Evolutionary conservation across 2,888 invertebrate species (phyloP), one percentile per base, ranked within the genome.

Genomic region (Panorpa germanica): DNA sequence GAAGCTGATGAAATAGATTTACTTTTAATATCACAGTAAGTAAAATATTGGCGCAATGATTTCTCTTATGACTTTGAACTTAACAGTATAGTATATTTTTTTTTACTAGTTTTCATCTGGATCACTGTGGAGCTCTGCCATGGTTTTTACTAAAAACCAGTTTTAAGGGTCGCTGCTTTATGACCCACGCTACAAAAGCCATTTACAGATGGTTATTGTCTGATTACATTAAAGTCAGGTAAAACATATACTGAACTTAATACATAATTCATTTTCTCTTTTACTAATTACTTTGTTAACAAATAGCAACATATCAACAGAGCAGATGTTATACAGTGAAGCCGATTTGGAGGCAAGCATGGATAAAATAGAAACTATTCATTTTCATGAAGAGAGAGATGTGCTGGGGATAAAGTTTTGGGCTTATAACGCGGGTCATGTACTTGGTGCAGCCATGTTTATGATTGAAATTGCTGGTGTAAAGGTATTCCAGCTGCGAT

Each of bases 381-480:
- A 95, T 58, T 96, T 95, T 45, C 95, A 93, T 36, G 93, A 93
- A 50, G 96, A 98, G 52, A 90, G 90, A 43, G 96, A 96, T 45
- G 83, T 98, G 2, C 76, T 86, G 44, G 98, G 95, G 0, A 75
- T 98, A 1, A 73, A 86, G 44, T 98, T 99, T 58, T 96, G 96
- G 85, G 93, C 95, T 0, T 99, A 98, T 53, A 90, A 91, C 50
- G 98, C 98, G 0, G 98, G 98, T 0, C 98, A 98, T 54, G 98
- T 98, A 3, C 61, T 99, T 1, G 98, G 98, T 0, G 98, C 98
- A 0, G 96, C 96, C 31, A 99, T 99, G 96, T 99, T 99, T 52
- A 95, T 98, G 93, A 86, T 99, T 34, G 96, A 98, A 63, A 98
- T 99, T 28, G 98, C 96, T 17, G 98, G 96, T 9, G 93, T 96